A percentile compares a stretch with the other conserved stretches of the same genome.
These are phyloP conservation scores for Hiodon tergisus DNA, from an alignment of 2,113 vertebrate genomes.

Conservation along the genomic window DNA sequence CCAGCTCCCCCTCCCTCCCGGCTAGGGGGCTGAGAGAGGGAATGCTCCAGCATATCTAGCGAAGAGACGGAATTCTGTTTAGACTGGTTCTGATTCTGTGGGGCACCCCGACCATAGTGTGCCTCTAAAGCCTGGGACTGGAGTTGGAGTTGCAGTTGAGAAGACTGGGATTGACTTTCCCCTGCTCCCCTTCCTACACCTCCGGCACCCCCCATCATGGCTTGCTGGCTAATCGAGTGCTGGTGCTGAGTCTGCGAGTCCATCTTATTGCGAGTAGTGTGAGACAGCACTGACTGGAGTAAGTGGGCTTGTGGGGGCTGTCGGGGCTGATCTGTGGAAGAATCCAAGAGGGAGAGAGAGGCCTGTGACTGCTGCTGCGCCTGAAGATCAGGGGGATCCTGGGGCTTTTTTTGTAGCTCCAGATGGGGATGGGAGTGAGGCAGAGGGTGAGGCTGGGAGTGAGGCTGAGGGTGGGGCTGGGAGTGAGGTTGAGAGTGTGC, in stretches of 20 bases:
- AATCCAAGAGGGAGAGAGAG: conserved; percentile 67
- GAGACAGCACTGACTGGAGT: conserved; percentile 84
- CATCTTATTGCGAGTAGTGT: conserved; percentile 72
- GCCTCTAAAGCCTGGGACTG: conserved; percentile 78
- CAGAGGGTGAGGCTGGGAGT: conserved; percentile 51
- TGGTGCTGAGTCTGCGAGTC: conserved; percentile 60
- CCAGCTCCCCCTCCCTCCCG: conserved; percentile 53
- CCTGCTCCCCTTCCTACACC: conserved; percentile 49
- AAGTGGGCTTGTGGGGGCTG: conserved; percentile 65
- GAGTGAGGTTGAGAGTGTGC: conserved; percentile 43
- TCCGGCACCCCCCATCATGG: conserved; percentile 59
- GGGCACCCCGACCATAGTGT: conserved; percentile 69
- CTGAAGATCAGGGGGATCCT: conserved; percentile 58
- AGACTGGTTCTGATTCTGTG: conserved; percentile 59
- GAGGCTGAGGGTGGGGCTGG: conserved; percentile 58
- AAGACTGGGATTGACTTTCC: conserved; percentile 68
- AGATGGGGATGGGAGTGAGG: conserved; percentile 60
- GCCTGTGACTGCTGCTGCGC: conserved; percentile 63
- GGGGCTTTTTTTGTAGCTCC: conserved; percentile 69
- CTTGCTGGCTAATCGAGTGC: conserved; percentile 67
- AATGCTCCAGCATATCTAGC: conserved; percentile 68
- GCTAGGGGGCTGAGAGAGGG: conserved; percentile 62
- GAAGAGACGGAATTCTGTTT: conserved; percentile 63
- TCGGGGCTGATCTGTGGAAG: conserved; percentile 64
- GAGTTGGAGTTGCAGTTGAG: conserved; percentile 75